Conservation (phyloP, 37 sponge, comb jelly and placozoan species). For the Lycopodina hypogea region DNA sequence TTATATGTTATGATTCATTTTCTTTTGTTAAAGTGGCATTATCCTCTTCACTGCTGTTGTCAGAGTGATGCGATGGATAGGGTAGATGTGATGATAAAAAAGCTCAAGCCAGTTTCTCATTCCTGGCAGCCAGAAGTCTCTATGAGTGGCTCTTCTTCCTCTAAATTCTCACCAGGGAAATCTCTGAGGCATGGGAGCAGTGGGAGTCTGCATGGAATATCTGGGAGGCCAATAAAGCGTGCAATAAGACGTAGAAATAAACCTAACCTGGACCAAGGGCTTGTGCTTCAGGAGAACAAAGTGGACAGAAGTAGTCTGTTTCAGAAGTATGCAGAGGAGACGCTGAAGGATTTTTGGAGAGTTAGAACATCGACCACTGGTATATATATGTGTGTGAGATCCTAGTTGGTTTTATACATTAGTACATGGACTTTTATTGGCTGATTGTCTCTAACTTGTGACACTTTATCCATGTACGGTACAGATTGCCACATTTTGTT, state of each 20-base stretch:
- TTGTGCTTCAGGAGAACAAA: constrained; percentile 3
- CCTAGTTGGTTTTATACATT: too few relatives aligned
- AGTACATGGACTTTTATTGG: too few relatives aligned
- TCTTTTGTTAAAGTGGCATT: too few relatives aligned
- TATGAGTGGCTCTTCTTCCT: background rate
- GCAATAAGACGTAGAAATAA: background rate
- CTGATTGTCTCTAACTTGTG: too few relatives aligned
- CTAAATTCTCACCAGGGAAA: background rate
- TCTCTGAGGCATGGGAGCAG: background rate
- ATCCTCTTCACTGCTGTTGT: too few relatives aligned
- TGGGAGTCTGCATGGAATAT: background rate
- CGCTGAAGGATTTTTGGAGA: constrained; percentile 10
- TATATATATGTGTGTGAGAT: constrained; percentile 2
- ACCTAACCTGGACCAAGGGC: background rate
- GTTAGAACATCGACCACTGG: constrained; percentile 4
- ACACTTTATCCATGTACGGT: too few relatives aligned
- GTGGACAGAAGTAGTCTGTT: too few relatives aligned
- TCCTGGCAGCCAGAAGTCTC: constrained; percentile 31
- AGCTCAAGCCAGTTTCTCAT: constrained; percentile 25
- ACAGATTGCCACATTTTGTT: too few relatives aligned
- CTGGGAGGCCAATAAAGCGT: background rate
- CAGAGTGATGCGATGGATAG: constrained; percentile 14
- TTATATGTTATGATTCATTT: too few relatives aligned
- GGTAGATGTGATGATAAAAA: constrained; percentile 31
- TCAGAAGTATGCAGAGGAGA: too few relatives aligned